A percentile compares a stretch with the other conserved stretches of the same genome.
Conservation (phyloP, 2,888 invertebrate species). For the Macrosiphum euphorbiae region DNA sequence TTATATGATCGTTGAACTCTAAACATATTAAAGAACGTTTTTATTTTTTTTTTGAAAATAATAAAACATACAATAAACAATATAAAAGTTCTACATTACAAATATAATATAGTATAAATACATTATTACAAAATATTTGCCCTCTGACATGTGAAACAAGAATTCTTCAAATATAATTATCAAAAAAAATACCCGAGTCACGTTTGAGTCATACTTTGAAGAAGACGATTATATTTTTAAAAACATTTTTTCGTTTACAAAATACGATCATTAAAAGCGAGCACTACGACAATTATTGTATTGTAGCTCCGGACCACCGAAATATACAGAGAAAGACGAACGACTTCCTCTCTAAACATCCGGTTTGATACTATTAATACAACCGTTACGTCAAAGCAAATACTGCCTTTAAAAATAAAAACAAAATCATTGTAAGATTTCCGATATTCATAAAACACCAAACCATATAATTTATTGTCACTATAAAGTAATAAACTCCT, state of each 20-base stretch:
- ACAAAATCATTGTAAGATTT: background rate
- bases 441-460: background rate
- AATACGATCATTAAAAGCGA: slow-evolving; percentile 3
- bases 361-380: slow-evolving; percentile 23
- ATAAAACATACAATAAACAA: background rate
- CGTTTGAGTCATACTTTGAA: background rate
- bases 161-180: background rate
- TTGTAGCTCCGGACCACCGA: background rate
- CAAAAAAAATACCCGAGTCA: background rate
- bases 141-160: background rate
- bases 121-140: background rate
- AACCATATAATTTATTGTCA: background rate
- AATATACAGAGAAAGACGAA: slow-evolving; percentile 36
- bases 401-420: background rate
- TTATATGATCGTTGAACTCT: background rate
- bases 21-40: background rate
- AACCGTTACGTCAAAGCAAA: slow-evolving; percentile 1
- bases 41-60: background rate
- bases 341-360: slow-evolving; percentile 42
- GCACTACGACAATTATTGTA: background rate
- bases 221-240: background rate
- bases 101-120: background rate
- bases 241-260: background rate
- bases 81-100: background rate
- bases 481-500: background rate